Conservation (phyloP, 2,888 invertebrate genomes). For the Ophion ventricosus region DNA sequence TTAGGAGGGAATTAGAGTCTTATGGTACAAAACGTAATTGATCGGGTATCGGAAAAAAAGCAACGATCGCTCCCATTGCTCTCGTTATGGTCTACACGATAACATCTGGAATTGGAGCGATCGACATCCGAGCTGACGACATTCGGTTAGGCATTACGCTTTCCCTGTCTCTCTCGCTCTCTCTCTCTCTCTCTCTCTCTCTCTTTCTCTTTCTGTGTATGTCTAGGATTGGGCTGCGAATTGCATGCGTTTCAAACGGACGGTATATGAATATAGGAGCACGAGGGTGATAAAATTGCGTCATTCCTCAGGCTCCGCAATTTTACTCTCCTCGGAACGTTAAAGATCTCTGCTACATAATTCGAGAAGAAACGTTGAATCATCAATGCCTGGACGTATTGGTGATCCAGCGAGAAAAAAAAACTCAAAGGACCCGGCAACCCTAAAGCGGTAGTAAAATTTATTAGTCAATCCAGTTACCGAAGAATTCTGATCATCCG, state of each 20-base stretch:
- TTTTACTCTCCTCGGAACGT: background rate
- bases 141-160: conserved; percentile 32
- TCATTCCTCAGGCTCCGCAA: conserved; percentile 7
- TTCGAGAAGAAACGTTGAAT: background rate
- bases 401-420: background rate
- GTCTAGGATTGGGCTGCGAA: background rate
- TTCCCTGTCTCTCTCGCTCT: conserved; percentile 15
- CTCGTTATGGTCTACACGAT: conserved; percentile 35
- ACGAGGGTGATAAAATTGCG: background rate
- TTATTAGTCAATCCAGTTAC: background rate
- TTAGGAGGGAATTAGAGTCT: background rate
- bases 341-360: background rate
- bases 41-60: conserved; percentile 14
- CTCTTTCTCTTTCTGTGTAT: background rate
- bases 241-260: conserved; percentile 6
- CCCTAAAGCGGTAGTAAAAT: no score
- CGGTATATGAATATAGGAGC: background rate
- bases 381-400: background rate
- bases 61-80: conserved; percentile 26
- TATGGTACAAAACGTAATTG: conserved; percentile 24
- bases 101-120: conserved; percentile 41
- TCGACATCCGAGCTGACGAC: conserved; percentile 49
- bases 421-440: no score
- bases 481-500: background rate
- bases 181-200: conserved; percentile 20